Conservation (phyloP, 2,797 vertebrate genomes). For the Macropodus opercularis region DNA sequence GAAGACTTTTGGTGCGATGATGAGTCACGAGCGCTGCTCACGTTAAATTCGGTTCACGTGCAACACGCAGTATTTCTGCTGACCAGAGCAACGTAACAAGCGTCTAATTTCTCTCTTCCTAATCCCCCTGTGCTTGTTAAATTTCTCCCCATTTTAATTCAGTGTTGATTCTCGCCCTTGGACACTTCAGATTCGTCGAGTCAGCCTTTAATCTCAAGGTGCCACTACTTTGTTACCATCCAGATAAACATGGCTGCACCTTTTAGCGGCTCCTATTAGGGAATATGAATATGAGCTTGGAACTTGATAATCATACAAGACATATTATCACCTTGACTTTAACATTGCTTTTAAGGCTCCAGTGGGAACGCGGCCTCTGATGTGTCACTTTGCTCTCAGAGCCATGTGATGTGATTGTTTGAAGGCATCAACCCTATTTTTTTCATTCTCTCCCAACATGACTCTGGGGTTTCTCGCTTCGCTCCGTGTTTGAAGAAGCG, state of each 20-base stretch:
- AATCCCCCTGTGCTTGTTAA: constrained; percentile 17
- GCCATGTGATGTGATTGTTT: constrained; percentile 47
- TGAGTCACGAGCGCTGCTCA: constrained; percentile 42
- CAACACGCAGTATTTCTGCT: constrained; percentile 18
- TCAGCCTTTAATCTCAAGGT: neutral
- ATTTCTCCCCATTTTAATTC: constrained; percentile 5
- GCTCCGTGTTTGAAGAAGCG: constrained; percentile 58
- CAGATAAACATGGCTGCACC: neutral
- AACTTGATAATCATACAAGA: constrained; percentile 22
- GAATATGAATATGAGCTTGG: neutral
- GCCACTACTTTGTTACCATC: too few species aligned
- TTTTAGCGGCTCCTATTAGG: constrained; percentile 12
- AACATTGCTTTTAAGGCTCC: constrained; percentile 31
- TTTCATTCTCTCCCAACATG: constrained; percentile 44
- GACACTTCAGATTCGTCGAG: constrained; percentile 1
- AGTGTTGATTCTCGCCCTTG: constrained; percentile 6
- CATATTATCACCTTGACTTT: constrained; percentile 44
- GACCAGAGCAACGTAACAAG: constrained; percentile 17
- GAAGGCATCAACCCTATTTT: constrained; percentile 41
- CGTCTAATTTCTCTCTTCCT: constrained; percentile 10
- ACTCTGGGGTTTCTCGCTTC: constrained; percentile 48
- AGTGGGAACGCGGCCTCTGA: constrained; percentile 29
- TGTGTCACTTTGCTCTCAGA: constrained; percentile 28
- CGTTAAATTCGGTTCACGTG: neutral
- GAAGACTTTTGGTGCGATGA: constrained; percentile 24